These are phyloP conservation scores for Orcinus orca DNA, from an alignment of 2,113 vertebrate species.

Conservation along the genomic window DNA sequence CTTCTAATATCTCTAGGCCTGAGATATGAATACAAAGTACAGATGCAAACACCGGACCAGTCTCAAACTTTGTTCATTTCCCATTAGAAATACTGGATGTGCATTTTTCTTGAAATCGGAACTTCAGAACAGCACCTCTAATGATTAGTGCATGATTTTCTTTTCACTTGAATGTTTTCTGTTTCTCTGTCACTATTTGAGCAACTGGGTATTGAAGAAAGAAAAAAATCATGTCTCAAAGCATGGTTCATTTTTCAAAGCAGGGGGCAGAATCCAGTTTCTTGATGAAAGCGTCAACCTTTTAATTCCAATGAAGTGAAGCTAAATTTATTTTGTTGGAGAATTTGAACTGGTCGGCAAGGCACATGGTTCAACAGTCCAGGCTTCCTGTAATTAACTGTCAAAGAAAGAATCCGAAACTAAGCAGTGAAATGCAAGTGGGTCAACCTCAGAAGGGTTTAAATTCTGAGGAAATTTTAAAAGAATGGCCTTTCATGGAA, in stretches of 20 bases:
- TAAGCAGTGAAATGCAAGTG: conserved; percentile 15
- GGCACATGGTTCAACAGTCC: conserved; percentile 13
- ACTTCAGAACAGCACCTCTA: neutral
- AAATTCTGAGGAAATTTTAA: conserved; percentile 50
- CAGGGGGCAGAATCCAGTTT: neutral
- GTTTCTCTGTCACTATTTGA: neutral
- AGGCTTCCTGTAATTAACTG: conserved; percentile 57
- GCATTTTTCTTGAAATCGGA: neutral
- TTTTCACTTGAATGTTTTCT: neutral
- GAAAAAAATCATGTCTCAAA: neutral
- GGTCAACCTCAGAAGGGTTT: conserved; percentile 27
- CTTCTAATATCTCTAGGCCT: neutral
- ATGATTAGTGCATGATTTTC: conserved; percentile 37
- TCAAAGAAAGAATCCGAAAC: conserved; percentile 43
- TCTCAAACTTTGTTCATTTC: conserved; percentile 15
- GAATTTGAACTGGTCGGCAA: conserved; percentile 31
- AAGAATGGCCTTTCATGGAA: conserved; percentile 1
- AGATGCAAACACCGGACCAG: neutral
- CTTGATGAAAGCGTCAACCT: conserved; percentile 59
- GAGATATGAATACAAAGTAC: conserved; percentile 8
- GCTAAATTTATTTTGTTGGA: conserved; percentile 65
- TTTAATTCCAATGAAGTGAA: conserved; percentile 48
- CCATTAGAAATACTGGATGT: neutral
- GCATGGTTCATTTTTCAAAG: conserved; percentile 15
- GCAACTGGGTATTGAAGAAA: neutral